phyloP scores from a whole-genome alignment of 2,113 vertebrate genomes.

The Crotophaga sulcirostris region DNA sequence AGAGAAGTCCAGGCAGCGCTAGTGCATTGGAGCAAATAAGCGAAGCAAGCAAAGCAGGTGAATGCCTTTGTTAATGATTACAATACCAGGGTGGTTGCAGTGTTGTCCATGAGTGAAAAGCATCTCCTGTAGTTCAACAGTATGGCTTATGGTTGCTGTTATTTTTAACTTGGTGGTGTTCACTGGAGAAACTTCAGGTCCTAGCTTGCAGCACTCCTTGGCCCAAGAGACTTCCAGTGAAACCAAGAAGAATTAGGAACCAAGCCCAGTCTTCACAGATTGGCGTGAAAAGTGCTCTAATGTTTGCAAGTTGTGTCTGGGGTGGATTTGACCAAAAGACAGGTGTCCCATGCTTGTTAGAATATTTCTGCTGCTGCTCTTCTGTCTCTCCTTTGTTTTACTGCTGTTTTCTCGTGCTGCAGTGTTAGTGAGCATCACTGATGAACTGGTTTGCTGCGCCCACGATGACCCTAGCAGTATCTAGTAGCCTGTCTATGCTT shows the following conservation, averaged over 20 bases:
- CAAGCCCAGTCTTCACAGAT: background rate
- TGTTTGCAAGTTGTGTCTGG: background rate
- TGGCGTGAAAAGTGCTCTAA: background rate
- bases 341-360: background rate
- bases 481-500: conserved; percentile 14
- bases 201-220: background rate
- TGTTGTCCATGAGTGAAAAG: background rate
- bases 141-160: background rate
- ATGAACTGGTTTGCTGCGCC: background rate
- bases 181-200: background rate
- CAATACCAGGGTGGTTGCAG: background rate
- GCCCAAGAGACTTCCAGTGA: background rate
- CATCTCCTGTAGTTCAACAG: background rate
- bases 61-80: background rate
- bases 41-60: background rate
- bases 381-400: background rate
- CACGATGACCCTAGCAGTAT: background rate
- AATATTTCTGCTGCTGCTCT: background rate
- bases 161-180: background rate
- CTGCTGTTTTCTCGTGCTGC: background rate
- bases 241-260: background rate
- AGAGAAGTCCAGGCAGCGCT: conserved; percentile 9
- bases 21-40: background rate
- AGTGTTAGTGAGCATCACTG: background rate
- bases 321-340: background rate